Base-by-base conservation (phyloP, 2,797 vertebrate species). In the Bradypodion pumilum region DNA sequence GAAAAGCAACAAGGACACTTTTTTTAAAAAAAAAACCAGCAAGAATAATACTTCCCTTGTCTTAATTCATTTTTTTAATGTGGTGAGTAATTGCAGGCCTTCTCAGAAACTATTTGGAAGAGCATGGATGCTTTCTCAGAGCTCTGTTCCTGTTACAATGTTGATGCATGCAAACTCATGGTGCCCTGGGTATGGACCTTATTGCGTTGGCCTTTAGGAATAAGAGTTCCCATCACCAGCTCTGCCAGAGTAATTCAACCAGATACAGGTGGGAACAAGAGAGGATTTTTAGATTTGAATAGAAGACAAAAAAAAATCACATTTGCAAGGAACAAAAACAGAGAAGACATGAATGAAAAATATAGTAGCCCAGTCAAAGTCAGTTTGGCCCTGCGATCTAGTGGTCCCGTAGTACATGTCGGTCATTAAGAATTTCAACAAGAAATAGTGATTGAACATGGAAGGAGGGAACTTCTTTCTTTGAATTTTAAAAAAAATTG, bases 1-100 rank as follows among this genome's bases (percentile, higher is more conserved):
- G 70, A 72, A 82, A 74, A 83, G 88, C 90, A 91, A 84, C 35
- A 87, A 16, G 84, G 74, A 90, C 74, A 79, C 60, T 80, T 60
- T 56, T 42, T 74, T 29, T 23, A n/a, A 40, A 56, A 82, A 23
- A 2, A 21, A 21, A 40, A 35, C 52, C 13, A n/a, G n/a, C n/a
- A 56, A 56, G 21, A 56, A 5, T 19, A 5, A 56, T 56, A 19
- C 5, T 19, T 56, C 52, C 56, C 13, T 12, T 12, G 15, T 56
- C 21, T 13, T 56, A 21, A 56, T 13, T 16, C 21, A 4, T 21
- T 56, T 56, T 56, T 56, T 56, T 56, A 56, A 21, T 56, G 15
- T 56, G 46, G 46, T 49, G 46, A 78, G 21, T 66, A 66, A 79
- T 27, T 15, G 35, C n/a, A 44, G 63, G n/a, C n/a, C 32, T 44